Percentiles rank a stretch among this genome's conserved stretches.
Conservation (phyloP, 2,797 vertebrate genomes). For the Bryconaethiops microstoma region DNA sequence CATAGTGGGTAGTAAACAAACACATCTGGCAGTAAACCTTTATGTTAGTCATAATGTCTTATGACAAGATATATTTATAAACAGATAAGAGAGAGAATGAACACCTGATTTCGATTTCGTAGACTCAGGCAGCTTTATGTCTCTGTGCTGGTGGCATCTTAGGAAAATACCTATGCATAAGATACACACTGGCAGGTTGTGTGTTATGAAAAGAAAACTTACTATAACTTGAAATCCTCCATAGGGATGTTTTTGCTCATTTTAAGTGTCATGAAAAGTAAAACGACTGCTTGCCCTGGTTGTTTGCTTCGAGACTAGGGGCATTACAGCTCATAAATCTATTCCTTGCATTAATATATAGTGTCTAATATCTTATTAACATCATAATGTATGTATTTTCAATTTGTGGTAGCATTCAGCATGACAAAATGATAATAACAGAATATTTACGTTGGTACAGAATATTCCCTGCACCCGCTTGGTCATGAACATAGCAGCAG, state of each 20-base stretch:
- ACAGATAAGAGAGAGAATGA: constrained; percentile 57
- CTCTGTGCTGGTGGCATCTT: background rate
- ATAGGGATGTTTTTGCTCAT: background rate
- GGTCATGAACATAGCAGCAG: too few species aligned
- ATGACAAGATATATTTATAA: constrained; percentile 67
- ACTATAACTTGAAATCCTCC: constrained; percentile 3
- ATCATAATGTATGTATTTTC: too few species aligned
- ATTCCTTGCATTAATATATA: too few species aligned
- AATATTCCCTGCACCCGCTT: too few species aligned
- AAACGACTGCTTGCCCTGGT: background rate
- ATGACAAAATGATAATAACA: too few species aligned
- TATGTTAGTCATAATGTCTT: constrained; percentile 71
- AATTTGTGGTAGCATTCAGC: too few species aligned
- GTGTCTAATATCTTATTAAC: too few species aligned
- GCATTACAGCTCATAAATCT: background rate
- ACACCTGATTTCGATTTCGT: constrained; percentile 43
- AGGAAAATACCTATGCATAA: constrained; percentile 10
- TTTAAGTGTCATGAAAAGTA: background rate
- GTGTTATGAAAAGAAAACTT: constrained; percentile 3
- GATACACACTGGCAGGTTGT: constrained; percentile 9
- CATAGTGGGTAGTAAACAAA: constrained; percentile 75
- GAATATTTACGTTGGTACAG: too few species aligned
- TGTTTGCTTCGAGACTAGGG: background rate
- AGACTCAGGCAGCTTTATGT: constrained; percentile 21
- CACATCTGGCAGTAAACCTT: constrained; percentile 68